Base-by-base conservation (phyloP, 2,888 invertebrate genomes). In the Apodemia mormo region DNA sequence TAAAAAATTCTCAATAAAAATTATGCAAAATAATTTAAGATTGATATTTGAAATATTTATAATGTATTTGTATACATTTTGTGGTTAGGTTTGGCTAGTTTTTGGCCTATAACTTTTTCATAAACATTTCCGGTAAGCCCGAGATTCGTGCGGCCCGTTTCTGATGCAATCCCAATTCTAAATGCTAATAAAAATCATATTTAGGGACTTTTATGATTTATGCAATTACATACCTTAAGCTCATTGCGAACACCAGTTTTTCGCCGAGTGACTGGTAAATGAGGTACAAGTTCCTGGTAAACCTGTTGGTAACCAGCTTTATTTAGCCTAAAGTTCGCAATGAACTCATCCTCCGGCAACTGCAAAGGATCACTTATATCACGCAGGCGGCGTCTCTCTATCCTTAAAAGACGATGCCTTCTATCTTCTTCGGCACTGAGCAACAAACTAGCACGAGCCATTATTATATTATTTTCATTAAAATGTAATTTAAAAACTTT, bases 371-470 rank as follows among this genome's bases (percentile, higher is more conserved):
- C 65, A 54, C 69, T 66, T 6, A 37, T 29, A 8, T 69, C 69
- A 12, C 65, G 69, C 2, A 69, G 54, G 30, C 65, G 56, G 54
- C 69, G 69, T 65, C 69, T 69, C 52, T 69, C 66, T 22, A 68
- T 45, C 3, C 37, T 40, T 64, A 71, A 33, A 30, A 70, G 7
- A 30, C 12, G 52, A 14, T 40, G 22, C 12, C 14, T 64, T 2
- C 65, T 29, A 6, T 45, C 49, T 68, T 68, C 54, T 64, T 68
- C 68, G 30, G 68, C 65, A 52, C 8, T 9, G 12, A 29, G 10
- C n/a, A 68, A n/a, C 0, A 66, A 33, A 45, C 22, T 54, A 29
- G 40, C 22, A 45, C 29, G 12, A 8, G 65, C 56, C 66, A 61
- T 68, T 40, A 40, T 37, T 37, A 37, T 37, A 22, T 22, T 37